These are phyloP conservation scores for Smutsia temminckii DNA, from an alignment of 2,797 vertebrate genomes.

Conservation along the genomic window DNA sequence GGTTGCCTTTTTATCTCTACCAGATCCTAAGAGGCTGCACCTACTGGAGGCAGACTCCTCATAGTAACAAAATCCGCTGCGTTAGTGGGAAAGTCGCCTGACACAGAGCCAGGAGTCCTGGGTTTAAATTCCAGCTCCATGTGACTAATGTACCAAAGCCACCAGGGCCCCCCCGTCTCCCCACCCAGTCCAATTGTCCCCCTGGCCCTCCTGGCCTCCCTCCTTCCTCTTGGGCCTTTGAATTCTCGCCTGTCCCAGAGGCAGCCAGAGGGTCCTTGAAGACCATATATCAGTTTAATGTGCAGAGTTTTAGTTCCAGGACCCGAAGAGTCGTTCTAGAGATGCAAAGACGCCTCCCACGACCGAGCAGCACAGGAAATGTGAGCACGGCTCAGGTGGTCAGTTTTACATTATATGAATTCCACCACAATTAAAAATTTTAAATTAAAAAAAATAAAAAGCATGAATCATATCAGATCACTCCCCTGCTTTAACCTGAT, in stretches of 20 bases:
- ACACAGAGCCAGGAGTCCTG: background rate
- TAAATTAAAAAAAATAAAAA: background rate
- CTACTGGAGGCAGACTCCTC: background rate
- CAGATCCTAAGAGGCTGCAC: background rate
- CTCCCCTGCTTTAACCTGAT: background rate
- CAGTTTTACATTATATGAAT: background rate
- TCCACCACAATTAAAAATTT: background rate
- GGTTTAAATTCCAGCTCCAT: background rate
- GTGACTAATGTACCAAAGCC: background rate
- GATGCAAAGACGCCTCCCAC: background rate
- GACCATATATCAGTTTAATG: background rate
- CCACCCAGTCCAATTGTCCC: background rate
- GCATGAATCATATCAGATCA: background rate
- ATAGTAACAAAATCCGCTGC: background rate
- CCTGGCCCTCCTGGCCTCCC: background rate
- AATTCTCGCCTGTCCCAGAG: background rate
- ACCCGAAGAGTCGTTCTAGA: background rate
- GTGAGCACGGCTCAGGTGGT: background rate
- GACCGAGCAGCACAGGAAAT: background rate
- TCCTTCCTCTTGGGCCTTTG: background rate
- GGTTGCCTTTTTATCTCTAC: too few relatives aligned
- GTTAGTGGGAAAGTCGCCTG: background rate
- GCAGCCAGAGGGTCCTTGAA: background rate
- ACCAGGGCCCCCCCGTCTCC: fast-evolving
- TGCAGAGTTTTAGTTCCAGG: background rate